Evolutionary conservation across 2,113 vertebrate species (phyloP), one percentile per base, ranked within the genome.

Genomic region (Cercocebus atys): DNA sequence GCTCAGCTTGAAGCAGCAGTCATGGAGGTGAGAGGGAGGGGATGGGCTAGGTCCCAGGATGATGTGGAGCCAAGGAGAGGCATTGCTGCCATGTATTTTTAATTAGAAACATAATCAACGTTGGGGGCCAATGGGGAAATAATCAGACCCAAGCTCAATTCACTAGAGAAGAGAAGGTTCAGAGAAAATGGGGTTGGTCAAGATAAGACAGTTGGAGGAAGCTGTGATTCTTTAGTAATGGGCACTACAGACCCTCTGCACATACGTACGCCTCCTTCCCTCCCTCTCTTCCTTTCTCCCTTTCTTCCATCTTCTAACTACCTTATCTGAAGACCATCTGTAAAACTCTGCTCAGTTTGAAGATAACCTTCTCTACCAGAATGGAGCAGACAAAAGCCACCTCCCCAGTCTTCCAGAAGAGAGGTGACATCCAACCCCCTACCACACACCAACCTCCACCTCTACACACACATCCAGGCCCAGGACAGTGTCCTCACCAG

Each of bases 401-500:
- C 57, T 57, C 6, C 30, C 32, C 32, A 4, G 16, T 6, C 30
- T 87, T 43, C 9, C 30, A 6, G 55, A 11, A 50, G 45, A 72
- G 50, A 43, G 14, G 22, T 12, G 55, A 30, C 9, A 8, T 16
- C 45, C 1, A 4, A 2, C 7, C 27, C 45, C 0, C 6, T 5
- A 64, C 57, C 14, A 32, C 0, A 11, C 8, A 68, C 32, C 11
- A 14, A 66, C 64, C 17, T 32, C 17, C 7, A 6, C 10, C 12
- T 4, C 17, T 35, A 22, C 76, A n/a, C 2, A 10, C 59, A 30
- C 32, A 7, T 73, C n/a, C 25, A n/a, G 80, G 12, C 40, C 88
- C 40, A 45, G 57, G 50, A 40, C n/a, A 1, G 0, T 40, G 22
- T 2, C 43, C 43, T 1, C 43, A 20, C 0, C 73, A 2, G 0